These are phyloP conservation scores for Lutjanus campechanus DNA, from an alignment of 2,797 vertebrate genomes.

Conservation along the genomic window DNA sequence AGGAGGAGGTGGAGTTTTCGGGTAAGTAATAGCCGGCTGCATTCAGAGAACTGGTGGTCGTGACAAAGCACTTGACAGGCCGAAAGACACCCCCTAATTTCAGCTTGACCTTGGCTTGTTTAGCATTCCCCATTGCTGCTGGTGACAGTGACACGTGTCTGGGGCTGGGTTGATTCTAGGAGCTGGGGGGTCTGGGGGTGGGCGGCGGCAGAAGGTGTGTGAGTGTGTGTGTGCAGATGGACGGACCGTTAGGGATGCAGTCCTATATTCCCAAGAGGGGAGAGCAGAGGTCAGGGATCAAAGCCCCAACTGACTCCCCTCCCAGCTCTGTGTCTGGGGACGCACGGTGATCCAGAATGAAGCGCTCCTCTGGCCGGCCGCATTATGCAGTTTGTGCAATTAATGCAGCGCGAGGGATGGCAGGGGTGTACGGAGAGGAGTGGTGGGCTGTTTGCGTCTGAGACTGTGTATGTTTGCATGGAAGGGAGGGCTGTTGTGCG, in stretches of 20 bases:
- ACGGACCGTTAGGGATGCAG: conserved; percentile 75
- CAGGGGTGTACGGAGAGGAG: conserved; percentile 31
- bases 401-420: conserved; percentile 62
- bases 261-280: conserved; percentile 67
- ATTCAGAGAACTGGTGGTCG: conserved; percentile 55
- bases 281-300: conserved; percentile 76
- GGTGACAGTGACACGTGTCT: conserved; percentile 75
- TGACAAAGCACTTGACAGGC: conserved; percentile 79
- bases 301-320: conserved; percentile 64
- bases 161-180: conserved; percentile 45
- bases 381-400: conserved; percentile 78
- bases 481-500: conserved; percentile 12
- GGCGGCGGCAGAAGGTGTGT: conserved; percentile 19
- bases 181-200: conserved; percentile 8
- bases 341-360: conserved; percentile 54
- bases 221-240: conserved; percentile 74
- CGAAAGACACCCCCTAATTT: conserved; percentile 69
- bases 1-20: conserved; percentile 34
- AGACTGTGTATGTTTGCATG: conserved; percentile 24
- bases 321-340: conserved; percentile 63
- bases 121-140: conserved; percentile 59
- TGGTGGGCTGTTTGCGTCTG: conserved; percentile 39
- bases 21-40: conserved; percentile 47
- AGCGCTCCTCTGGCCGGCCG: conserved; percentile 39
- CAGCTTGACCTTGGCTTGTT: conserved; percentile 76